A percentile compares a stretch with the other conserved stretches of the same genome.
These are phyloP conservation scores for Drosophila nr. perissopoda DNA, from an alignment of 2,888 invertebrate species.

Conservation along the genomic window DNA sequence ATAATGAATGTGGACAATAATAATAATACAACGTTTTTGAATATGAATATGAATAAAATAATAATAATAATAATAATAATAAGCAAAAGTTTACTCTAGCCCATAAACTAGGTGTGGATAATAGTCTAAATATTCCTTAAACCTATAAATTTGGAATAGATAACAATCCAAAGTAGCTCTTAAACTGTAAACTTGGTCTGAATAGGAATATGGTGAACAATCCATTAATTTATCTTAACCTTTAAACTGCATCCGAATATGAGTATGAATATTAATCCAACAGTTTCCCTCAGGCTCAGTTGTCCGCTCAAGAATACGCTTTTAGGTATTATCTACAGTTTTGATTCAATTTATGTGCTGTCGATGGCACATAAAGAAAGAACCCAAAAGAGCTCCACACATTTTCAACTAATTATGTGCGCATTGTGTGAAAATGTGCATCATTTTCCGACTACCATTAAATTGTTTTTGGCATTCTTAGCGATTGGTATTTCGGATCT, in stretches of 20 bases:
- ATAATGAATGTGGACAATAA: background rate
- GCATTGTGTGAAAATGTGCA: conserved; percentile 42
- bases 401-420: conserved; percentile 35
- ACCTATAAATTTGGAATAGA: background rate
- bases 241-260: background rate
- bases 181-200: background rate
- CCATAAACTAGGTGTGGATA: background rate
- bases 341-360: conserved; percentile 30
- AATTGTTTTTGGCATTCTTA: conserved; percentile 62
- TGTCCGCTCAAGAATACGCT: background rate
- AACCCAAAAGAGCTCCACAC: conserved; percentile 4
- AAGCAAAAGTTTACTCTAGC: background rate
- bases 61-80: background rate
- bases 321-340: conserved; percentile 1
- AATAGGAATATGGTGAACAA: background rate
- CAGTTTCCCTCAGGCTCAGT: background rate
- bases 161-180: background rate
- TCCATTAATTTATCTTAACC: background rate
- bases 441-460: conserved; percentile 57
- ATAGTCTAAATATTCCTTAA: background rate
- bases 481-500: conserved; percentile 40
- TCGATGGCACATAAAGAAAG: conserved; percentile 22
- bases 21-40: background rate
- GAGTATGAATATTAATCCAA: background rate
- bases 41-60: background rate